Base-by-base conservation (phyloP, 2,888 invertebrate genomes). In the Phengaris arion region DNA sequence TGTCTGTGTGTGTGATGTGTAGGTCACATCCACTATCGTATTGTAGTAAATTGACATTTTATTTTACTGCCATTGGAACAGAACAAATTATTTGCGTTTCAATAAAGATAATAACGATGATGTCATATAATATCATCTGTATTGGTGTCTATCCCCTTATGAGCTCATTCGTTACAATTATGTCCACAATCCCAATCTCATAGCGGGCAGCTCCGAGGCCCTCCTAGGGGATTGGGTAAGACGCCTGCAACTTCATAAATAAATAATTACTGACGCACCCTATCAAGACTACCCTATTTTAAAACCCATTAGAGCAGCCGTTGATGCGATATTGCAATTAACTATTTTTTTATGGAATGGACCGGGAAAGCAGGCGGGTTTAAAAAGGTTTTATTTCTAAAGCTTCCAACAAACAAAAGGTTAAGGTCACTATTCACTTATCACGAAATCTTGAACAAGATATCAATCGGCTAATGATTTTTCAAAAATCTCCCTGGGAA, bases 191-290 rank as follows among this genome's bases (percentile, higher is more conserved):
- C 22, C 59, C 10, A 3, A 48, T 0, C 48, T 48, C 48, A 8
- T 48, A 48, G 48, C 48, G 6, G 48, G 48, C 5, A 48, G 8
- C 48, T 48, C 46, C 59, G 15, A 15, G 9, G 9, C 8, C 1
- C n/a, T 22, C 59, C 59, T 6, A 4, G 4, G 59, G 22, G 59
- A 15, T 59, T 10, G 59, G 15, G 22, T 22, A 59, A 59, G 59
- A 59, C 59, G 59, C 59, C 4, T 15, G 12, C 15, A 52, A 51
- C 45, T 74, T 74, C 45, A 55, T 45, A 57, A 73, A 74, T 57
- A 74, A 54, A 74, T 70, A 70, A 70, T 51, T 70, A 46, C 68
- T 2, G 70, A 15, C 52, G 22, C 51, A 22, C 70, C 69, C 52
- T 22, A 59, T 48, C 51, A 52, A 10, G n/a, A 8, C 52, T 70